Evolutionary conservation across 2,113 vertebrate genomes (phyloP), one percentile per base, ranked within the genome.

Genomic region (Heterotilapia buettikoferi): DNA sequence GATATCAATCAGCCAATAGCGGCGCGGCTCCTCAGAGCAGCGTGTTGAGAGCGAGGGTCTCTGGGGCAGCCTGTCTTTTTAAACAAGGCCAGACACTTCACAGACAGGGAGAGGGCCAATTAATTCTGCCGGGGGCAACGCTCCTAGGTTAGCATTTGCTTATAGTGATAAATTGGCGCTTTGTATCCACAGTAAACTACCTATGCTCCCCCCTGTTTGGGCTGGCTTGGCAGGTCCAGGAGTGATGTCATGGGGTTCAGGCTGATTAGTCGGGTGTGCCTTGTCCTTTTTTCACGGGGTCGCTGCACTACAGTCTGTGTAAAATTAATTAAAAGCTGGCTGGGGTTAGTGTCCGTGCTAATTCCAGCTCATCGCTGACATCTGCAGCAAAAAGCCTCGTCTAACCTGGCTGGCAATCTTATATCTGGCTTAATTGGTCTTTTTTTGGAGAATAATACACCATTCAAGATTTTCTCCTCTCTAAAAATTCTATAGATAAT

Each of bases 121-220:
- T 96, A 96, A 96, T 96, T 96, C 93, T 95, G 95, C 96, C 94
- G 92, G 93, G 96, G 96, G 95, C 94, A 88, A 92, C 89, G 95
- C 95, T 96, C 95, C 94, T 89, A 96, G 96, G 96, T 96, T 97
- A 96, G 94, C 93, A 93, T 96, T 96, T 96, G 96, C 96, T 96
- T 96, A 96, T 94, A 94, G 95, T 97, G 96, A 97, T 96, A 96
- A 96, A 96, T 96, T 96, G 96, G 94, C 33, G 90, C 95, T 96
- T 96, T 96, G 95, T 96, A 94, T 94, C 94, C 85, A 63, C 86
- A 33, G 92, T 94, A 96, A 96, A 96, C 95, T 93, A 94, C 90
- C 93, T 89, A n/a, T 73, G 88, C 93, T 94, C 86, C 87, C 86
- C 89, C 87, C 86, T 80, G 80, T 93, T 94, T 94, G 87, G 91